phyloP scores from a whole-genome alignment of 2,113 vertebrate species.

The Zosterops hypoxanthus region DNA sequence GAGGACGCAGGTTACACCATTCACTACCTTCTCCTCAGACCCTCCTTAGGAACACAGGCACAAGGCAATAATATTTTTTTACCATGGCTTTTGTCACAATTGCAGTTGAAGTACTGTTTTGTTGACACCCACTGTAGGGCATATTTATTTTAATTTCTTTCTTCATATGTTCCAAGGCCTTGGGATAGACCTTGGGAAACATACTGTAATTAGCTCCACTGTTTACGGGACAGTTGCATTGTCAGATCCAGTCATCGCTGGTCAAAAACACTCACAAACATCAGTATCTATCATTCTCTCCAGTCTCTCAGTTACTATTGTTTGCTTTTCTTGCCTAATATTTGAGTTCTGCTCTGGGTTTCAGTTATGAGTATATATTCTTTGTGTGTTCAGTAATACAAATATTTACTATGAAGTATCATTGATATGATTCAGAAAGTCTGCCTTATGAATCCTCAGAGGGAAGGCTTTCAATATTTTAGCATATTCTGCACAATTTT shows the following conservation, averaged over 20 bases:
- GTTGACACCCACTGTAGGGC: accelerated
- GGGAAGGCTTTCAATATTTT: constrained; percentile 1
- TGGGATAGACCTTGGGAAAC: background rate
- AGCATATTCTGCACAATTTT: background rate
- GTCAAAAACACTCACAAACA: background rate
- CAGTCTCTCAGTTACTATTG: background rate
- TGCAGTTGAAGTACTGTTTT: background rate
- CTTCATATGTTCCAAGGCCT: background rate
- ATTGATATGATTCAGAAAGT: background rate
- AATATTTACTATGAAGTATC: background rate
- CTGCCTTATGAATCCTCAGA: background rate
- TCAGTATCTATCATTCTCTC: background rate
- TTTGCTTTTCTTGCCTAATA: background rate
- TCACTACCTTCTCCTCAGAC: accelerated
- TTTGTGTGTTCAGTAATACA: background rate
- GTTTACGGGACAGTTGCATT: background rate
- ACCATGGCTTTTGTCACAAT: background rate
- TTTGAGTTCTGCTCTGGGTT: background rate
- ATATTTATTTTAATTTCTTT: background rate
- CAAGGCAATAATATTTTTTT: background rate
- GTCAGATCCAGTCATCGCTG: background rate
- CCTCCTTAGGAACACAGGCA: background rate
- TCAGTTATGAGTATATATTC: background rate
- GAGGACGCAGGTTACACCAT: background rate
- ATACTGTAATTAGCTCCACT: background rate